phyloP scores from a whole-genome alignment of 1,140 invertebrate genomes.

The Drosophila simulans region DNA sequence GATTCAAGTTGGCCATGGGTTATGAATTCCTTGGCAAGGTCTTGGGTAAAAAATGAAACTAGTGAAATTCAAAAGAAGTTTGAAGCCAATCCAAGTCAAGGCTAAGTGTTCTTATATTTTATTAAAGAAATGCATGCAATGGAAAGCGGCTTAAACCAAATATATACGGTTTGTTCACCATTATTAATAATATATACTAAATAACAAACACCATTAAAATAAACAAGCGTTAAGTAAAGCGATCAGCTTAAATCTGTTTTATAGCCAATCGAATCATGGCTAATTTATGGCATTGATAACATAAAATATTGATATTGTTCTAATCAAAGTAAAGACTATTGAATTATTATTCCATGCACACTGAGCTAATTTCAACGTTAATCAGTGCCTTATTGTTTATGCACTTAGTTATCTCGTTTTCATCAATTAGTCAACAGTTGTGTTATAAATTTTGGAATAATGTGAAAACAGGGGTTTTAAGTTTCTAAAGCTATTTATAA shows the following conservation, averaged over 20 bases:
- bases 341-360: not conserved
- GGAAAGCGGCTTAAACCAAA: too few species aligned
- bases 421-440: too few species aligned
- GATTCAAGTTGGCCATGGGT: constrained; percentile 9
- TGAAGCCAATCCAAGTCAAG: constrained; percentile 14
- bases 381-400: not conserved
- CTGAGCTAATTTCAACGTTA: not conserved
- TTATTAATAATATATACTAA: not conserved
- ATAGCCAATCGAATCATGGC: not conserved
- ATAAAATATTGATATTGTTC: not conserved
- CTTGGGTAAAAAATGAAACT: constrained; percentile 1
- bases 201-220: not conserved
- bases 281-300: not conserved
- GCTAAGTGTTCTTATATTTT: constrained; percentile 9
- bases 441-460: too few species aligned
- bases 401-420: too few species aligned
- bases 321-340: not conserved
- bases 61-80: constrained; percentile 7
- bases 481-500: too few species aligned
- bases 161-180: too few species aligned
- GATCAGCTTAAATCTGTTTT: not conserved
- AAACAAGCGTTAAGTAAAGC: not conserved
- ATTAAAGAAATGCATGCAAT: too few species aligned
- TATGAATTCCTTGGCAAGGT: constrained; percentile 8
- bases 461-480: too few species aligned